Evolutionary conservation across 2,113 vertebrate genomes (phyloP), one percentile per base, ranked within the genome.

Genomic region (Sinocyclocheilus maitianheensis): DNA sequence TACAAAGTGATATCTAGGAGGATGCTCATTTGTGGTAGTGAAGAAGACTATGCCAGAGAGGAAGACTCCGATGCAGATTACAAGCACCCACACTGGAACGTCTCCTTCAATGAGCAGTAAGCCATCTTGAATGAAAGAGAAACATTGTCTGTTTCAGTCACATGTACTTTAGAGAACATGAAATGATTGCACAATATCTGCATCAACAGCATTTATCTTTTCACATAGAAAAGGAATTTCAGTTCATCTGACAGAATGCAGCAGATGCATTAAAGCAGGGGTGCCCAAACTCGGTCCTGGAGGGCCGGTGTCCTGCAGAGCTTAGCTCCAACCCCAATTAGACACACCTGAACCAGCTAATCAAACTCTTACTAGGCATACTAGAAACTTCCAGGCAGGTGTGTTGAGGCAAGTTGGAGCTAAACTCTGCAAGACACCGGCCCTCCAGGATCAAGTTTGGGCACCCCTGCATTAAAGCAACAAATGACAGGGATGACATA

Each of bases 1-100:
- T 95, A 99, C 98, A 51, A 95, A 94, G 88, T 99, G 97, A 79
- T 96, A 95, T 80, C 91, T 92, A 7, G 98, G 98, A 0, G 96
- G 96, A 22, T 89, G 71, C 9, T 94, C 94, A 0, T 99, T 99
- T 81, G 91, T 95, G 1, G 98, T 98, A 77, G 92, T 94, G 88
- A 95, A 94, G 90, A 98, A 99, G 88, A 94, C 89, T 13, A 97
- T 91, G 0, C 91, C 16, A 5, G 96, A 96, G 85, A 97, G 37
- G 46, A 94, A 91, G 2, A 93, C 90, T 60, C 97, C 96, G 13
- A 91, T 67, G 20, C 98, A 91, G 10, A 93, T 62, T 84, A 93
- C 91, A 81, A 98, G 82, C 1, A 90, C 92, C 98, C 97, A 99
- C 58, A 99, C 82, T 0, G 98, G 97, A 87, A 98, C 90, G 85